These are phyloP conservation scores for Trissolcus brochymenae DNA, from an alignment of 2,888 invertebrate species.

Conservation along the genomic window DNA sequence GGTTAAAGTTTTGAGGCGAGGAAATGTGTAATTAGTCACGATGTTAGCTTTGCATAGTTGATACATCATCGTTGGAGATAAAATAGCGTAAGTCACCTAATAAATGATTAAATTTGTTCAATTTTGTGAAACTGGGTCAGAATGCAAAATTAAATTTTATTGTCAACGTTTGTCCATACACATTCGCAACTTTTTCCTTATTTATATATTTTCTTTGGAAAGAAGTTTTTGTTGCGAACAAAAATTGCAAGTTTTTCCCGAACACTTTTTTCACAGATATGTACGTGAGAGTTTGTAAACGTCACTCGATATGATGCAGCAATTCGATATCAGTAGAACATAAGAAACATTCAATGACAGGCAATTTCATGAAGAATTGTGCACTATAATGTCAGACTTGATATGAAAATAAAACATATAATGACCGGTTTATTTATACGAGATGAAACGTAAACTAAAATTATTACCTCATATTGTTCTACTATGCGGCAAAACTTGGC, in stretches of 20 bases:
- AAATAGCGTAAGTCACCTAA: slow-evolving; percentile 31
- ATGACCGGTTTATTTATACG: neutral
- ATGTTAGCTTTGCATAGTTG: slow-evolving; percentile 27
- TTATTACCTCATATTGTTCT: slow-evolving; percentile 67
- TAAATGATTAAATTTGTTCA: neutral
- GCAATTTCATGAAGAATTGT: neutral
- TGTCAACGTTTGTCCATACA: no score
- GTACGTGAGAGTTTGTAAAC: no score
- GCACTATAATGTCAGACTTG: neutral
- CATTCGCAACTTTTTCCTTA: no score
- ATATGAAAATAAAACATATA: neutral
- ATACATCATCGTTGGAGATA: slow-evolving; percentile 17
- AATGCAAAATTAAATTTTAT: neutral
- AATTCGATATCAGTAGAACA: no score
- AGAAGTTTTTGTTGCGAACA: no score
- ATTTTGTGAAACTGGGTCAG: neutral
- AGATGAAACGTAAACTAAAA: neutral
- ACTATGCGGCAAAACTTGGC: slow-evolving; percentile 61
- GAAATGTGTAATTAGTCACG: slow-evolving; percentile 29
- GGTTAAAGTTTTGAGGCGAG: slow-evolving; percentile 9
- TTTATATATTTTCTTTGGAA: no score
- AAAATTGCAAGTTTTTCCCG: no score
- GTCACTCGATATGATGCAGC: no score
- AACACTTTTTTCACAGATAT: no score
- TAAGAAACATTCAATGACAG: neutral